Base-by-base conservation (phyloP, 2,888 invertebrate genomes). In the Notodonta ziczac region DNA sequence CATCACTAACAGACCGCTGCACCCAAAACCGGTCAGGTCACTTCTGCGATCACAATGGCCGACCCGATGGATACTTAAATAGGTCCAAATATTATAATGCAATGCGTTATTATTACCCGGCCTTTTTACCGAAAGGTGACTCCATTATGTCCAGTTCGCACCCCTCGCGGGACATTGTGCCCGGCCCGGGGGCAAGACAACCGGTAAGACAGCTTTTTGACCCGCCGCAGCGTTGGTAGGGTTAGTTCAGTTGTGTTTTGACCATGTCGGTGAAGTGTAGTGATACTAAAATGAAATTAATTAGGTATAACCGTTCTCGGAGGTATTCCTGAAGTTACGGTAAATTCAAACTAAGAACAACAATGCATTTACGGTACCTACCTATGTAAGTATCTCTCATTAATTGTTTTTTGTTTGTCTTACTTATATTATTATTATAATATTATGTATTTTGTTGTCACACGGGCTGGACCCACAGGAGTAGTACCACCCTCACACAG, bases 191-290 rank as follows among this genome's bases (percentile, higher is more conserved):
- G 80, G 80, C 76, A 91, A 93, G 93, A 93, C 89, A 93, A 93
- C 93, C 88, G 91, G 93, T 92, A 93, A 93, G 93, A 93, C 93
- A 90, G 83, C 87, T 91, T 91, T 59, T 90, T 91, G 89, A 89
- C 89, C 91, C 87, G 71, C 80, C 63, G 70, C 72, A 69, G 78
- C 78, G 59, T 70, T 66, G 63, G 77, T 78, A 89, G 91, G 90
- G 92, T 91, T 91, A 85, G 67, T 67, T 88, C 89, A 93, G 93
- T 93, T 75, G 77, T 70, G 74, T 74, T 86, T 82, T 91, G 90
- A 87, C 91, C 91, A 84, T 80, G 84, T 73, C 66, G 61, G 74
- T 68, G 80, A 74, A 67, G 61, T 68, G 76, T 56, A 12, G 56
- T 77, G 67, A 63, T 61, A 61, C 56, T 56, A 55, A 6, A 13